Evolutionary conservation across 2,888 invertebrate species (phyloP).

Genomic region (Scrobipalpa costella): DNA sequence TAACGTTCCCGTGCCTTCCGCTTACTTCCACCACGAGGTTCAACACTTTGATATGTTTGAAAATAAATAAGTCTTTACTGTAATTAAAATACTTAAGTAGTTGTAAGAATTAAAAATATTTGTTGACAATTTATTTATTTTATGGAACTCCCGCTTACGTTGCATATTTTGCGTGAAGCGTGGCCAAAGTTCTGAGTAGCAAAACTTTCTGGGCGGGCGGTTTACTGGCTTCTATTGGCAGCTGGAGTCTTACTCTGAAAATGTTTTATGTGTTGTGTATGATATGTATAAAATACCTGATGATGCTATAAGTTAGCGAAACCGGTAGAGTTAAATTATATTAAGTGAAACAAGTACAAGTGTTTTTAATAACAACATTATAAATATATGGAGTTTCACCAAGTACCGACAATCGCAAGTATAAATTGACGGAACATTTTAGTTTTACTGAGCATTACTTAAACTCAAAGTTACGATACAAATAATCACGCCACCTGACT

Average conservation of each 20-base stretch:
- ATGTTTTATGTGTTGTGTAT: no score
- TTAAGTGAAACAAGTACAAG: no score
- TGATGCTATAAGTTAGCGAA: no score
- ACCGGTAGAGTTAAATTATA: no score
- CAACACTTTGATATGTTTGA: slow-evolving; percentile 56
- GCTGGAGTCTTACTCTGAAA: background rate
- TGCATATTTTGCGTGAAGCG: slow-evolving; percentile 1
- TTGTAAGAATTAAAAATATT: background rate
- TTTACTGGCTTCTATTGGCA: background rate
- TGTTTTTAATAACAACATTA: no score
- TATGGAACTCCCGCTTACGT: background rate
- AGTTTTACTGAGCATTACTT: no score
- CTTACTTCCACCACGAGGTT: slow-evolving; percentile 45
- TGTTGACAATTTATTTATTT: background rate
- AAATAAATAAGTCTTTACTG: background rate
- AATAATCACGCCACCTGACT: no score
- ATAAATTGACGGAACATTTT: no score
- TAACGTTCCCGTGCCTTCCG: background rate
- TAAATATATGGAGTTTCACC: no score
- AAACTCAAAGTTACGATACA: no score
- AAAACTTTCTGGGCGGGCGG: background rate
- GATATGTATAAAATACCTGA: no score
- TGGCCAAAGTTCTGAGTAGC: background rate
- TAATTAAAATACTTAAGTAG: background rate
- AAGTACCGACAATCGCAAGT: no score